These are phyloP conservation scores for Acestrorhynchus altus DNA, from an alignment of 2,797 vertebrate genomes.

Conservation along the genomic window DNA sequence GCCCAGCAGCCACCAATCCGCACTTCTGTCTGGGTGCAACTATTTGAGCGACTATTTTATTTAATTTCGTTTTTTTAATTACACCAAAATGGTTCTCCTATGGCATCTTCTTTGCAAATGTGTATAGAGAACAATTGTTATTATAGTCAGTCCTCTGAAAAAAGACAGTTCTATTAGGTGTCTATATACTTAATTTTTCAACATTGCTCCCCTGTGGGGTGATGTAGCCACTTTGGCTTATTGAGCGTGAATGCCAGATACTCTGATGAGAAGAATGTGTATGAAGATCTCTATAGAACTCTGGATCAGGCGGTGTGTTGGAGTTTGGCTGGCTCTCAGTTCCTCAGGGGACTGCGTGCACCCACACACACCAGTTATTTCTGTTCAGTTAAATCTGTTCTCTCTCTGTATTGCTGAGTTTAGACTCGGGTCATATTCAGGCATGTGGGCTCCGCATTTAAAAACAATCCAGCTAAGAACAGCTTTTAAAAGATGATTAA, in stretches of 20 bases:
- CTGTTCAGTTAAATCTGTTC: conserved; percentile 8
- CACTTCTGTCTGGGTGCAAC: too few relatives aligned
- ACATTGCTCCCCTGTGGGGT: background rate
- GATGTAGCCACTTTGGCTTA: background rate
- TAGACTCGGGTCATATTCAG: background rate
- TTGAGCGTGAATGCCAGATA: background rate
- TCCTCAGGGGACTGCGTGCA: background rate
- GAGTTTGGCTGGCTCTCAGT: background rate
- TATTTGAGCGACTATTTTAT: too few relatives aligned
- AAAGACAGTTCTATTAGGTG: background rate
- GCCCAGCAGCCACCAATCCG: too few relatives aligned
- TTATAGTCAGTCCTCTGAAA: background rate
- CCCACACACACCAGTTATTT: conserved; percentile 10
- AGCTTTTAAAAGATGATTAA: too few relatives aligned
- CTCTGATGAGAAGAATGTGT: background rate
- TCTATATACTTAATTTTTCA: background rate
- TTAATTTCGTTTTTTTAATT: too few relatives aligned
- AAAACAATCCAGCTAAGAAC: too few relatives aligned
- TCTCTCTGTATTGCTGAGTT: background rate
- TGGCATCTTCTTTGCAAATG: too few relatives aligned
- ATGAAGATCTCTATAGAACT: background rate
- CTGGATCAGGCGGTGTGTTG: background rate
- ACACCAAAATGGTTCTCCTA: too few relatives aligned
- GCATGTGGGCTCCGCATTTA: background rate
- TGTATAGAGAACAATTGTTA: too few relatives aligned